Evolutionary conservation across 2,797 vertebrate genomes (phyloP).

Genomic region (Protosalanx chinensis): DNA sequence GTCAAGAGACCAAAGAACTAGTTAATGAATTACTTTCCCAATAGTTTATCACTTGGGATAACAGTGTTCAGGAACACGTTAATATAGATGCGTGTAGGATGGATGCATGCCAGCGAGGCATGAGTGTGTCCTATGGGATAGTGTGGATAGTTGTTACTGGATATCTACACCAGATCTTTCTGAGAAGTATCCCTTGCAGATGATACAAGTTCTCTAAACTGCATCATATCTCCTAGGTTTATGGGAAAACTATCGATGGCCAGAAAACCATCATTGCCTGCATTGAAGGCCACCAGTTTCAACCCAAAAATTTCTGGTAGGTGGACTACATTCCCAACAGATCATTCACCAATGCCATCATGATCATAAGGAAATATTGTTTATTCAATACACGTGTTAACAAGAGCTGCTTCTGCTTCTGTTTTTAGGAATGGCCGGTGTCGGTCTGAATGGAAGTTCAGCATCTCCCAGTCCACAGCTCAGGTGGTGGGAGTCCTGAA

Average conservation of each 20-base stretch:
- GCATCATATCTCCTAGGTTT: constrained; percentile 74
- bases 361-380: too few relatives aligned
- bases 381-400: too few relatives aligned
- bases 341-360: constrained; percentile 1
- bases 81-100: too few relatives aligned
- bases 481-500: constrained; percentile 89
- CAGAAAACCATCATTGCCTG: constrained; percentile 94
- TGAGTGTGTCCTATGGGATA: too few relatives aligned
- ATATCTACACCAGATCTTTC: too few relatives aligned
- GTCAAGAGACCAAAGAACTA: too few relatives aligned
- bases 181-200: not conserved
- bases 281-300: constrained; percentile 94
- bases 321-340: constrained; percentile 13
- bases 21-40: too few relatives aligned
- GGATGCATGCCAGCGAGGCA: too few relatives aligned
- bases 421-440: constrained; percentile 87
- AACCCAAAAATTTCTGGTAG: constrained; percentile 97
- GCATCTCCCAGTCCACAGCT: constrained; percentile 80
- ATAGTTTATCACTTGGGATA: too few relatives aligned
- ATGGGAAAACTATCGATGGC: constrained; percentile 92
- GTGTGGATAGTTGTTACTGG: too few relatives aligned
- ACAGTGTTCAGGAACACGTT: too few relatives aligned
- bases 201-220: not conserved
- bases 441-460: constrained; percentile 95
- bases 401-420: constrained; percentile 7